A percentile compares a stretch with the other conserved stretches of the same genome.
phyloP scores from a whole-genome alignment of 2,797 vertebrate genomes.

The Schizopygopsis pylzovi region DNA sequence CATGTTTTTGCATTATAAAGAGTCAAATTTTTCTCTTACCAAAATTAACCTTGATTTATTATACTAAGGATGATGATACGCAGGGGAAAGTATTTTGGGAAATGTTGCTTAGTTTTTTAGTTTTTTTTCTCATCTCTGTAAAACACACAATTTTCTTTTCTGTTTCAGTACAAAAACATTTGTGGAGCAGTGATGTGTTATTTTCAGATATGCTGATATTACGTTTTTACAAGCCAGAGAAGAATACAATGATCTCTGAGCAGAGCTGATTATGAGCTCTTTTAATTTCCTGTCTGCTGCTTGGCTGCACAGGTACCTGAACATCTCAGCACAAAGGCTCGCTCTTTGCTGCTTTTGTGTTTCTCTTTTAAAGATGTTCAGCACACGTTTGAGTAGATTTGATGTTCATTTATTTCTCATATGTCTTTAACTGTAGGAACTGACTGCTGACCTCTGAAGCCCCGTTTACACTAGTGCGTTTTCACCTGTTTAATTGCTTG shows the following conservation, averaged over 20 bases:
- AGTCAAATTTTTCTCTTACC: no score
- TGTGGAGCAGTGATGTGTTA: background rate
- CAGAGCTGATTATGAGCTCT: conserved; percentile 52
- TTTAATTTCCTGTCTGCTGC: conserved; percentile 55
- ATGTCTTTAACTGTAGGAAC: background rate
- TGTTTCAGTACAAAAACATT: background rate
- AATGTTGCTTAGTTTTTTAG: background rate
- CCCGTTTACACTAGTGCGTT: no score
- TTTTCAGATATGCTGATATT: background rate
- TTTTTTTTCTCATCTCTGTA: background rate
- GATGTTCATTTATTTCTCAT: background rate
- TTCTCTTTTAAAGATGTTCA: conserved; percentile 34
- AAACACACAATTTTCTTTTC: background rate
- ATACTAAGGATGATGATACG: background rate
- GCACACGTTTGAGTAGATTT: background rate
- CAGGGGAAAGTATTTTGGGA: no score
- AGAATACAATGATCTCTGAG: conserved; percentile 25
- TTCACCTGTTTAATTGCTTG: no score
- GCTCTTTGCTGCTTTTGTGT: conserved; percentile 19
- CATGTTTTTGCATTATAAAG: background rate
- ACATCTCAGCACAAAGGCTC: conserved; percentile 49
- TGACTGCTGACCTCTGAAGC: background rate
- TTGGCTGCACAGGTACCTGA: conserved; percentile 52
- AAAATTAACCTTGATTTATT: background rate
- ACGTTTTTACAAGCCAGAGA: background rate